phyloP scores from a whole-genome alignment of 2,888 invertebrate genomes.

The Beris chalybata region DNA sequence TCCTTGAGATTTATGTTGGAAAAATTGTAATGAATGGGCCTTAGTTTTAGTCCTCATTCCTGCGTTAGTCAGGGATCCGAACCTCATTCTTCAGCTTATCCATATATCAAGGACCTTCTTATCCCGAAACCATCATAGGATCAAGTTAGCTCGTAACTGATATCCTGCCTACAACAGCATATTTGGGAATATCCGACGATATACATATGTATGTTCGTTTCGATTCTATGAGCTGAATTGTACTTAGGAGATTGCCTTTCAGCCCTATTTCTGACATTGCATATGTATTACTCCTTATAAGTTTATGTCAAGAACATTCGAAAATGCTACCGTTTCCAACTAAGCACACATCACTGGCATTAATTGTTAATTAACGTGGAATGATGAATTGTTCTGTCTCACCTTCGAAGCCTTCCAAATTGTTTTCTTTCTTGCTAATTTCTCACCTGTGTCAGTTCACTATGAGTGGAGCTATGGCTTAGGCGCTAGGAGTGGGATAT shows the following conservation, averaged over 20 bases:
- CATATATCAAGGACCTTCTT: constrained; percentile 4
- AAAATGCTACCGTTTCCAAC: constrained; percentile 14
- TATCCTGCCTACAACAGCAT: constrained; percentile 20
- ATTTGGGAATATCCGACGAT: not conserved
- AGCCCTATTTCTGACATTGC: not conserved
- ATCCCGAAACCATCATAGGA: constrained; percentile 1
- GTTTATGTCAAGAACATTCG: constrained; percentile 11
- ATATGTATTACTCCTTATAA: constrained; percentile 14
- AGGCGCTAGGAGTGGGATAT: no score
- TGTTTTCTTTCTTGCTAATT: constrained; percentile 12
- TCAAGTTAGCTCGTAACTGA: constrained; percentile 20
- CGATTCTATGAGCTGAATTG: constrained; percentile 5
- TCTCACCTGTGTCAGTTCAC: constrained; percentile 8
- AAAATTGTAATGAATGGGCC: constrained; percentile 31
- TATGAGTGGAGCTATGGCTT: not conserved
- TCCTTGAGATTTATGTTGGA: constrained; percentile 5
- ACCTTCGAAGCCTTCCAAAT: constrained; percentile 6
- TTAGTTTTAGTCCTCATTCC: constrained; percentile 14
- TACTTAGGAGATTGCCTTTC: not conserved
- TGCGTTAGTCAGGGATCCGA: not conserved
- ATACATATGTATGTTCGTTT: not conserved
- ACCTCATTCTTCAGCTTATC: not conserved
- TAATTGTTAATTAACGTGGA: constrained; percentile 27
- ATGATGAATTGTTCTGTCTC: constrained; percentile 23
- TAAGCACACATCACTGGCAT: constrained; percentile 21